Base-by-base conservation (phyloP, 92 coral and sea anemone species). In the Galaxea fascicularis region DNA sequence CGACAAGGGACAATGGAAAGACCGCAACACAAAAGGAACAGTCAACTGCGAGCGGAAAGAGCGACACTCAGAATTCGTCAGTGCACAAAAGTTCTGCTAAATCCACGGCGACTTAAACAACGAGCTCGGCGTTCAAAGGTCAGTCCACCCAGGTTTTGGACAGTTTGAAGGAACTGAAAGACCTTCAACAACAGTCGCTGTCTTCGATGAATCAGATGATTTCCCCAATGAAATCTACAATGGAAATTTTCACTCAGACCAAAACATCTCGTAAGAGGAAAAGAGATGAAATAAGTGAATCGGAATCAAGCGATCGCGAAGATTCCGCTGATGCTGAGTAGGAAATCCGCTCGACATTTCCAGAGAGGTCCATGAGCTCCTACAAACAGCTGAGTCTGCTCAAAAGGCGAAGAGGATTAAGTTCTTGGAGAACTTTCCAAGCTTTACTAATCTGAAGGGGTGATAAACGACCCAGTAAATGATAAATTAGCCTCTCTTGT, bases 401-500 rank as follows among this genome's bases (percentile, higher is more conserved):
- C 65, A 73, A 73, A 73, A 71, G 87, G 46, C 18, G 73, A n/a
- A 6, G 79, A 83, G 30, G 73, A 73, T 47, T 73, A 83, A 45
- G 63, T 83, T 22, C 87, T 83, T 12, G 29, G 66, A 31, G 73
- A 83, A 60, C 75, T 71, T 44, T 13, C 80, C 29, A 82, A 72
- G 60, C 71, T 72, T 28, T 82, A 82, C 17, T 71, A 82, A 35
- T 56, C 86, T 28, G 71, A 82, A 28, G 86, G 86, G 26, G 10
- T 79, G 24, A 79, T 57, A 71, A 70, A 66, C 31, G 57, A 82
- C 53, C 73, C 87, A 71, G 54, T 75, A 25, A 75, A 63, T 75
- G 65, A 24, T 59, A 85, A 90, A 81, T 73, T 90, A 29, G 93
- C 87, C 22, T 59, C 76, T 13, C 47, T 90, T 11, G 77, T 86